Base-by-base conservation (phyloP, 2,888 invertebrate species). In the Dermolepida albohirtum region DNA sequence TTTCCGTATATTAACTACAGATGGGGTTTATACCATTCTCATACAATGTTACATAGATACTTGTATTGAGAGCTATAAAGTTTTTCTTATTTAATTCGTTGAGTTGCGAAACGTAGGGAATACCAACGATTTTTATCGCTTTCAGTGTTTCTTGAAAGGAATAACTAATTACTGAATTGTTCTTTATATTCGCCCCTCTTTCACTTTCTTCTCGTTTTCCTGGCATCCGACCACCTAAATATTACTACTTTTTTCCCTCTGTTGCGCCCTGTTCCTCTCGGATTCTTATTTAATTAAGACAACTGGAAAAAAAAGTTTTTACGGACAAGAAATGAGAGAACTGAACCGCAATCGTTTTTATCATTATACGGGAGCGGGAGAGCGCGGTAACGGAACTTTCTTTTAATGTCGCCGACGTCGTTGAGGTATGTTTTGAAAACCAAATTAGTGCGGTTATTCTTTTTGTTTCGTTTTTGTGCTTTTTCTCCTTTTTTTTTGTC, bases 121-220 rank as follows among this genome's bases (percentile, higher is more conserved):
- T 66, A 66, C 66, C 57, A 66, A 59, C 59, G 57, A 57, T 66
- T 66, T 66, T 50, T 66, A 57, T 59, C 57, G 59, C 44, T 62
- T 47, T 14, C 34, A 62, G 34, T 17, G 40, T 47, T 47, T 62
- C 59, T 62, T 16, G 34, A 47, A 62, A 34, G 47, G 59, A 62
- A 62, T 62, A 62, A 62, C 59, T 62, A 62, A 62, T 62, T 62
- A 62, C 47, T 29, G 59, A 47, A 62, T 62, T 62, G 59, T 62
- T 22, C 59, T 34, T 34, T 44, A 47, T 34, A 34, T 12, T 47
- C 16, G 1, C 34, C 34, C 10, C 34, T 34, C 34, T 1, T 14
- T 2, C 8, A 16, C 17, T 47, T 12, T 14, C 7, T 5, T 14
- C n/a, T 41, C 17, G 27, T 44, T 43, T 44, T 57, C 14, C 12